A percentile compares a stretch with the other conserved stretches of the same genome.
phyloP scores from a whole-genome alignment of 2,797 vertebrate species.

The Hippopotamyrus pictus region DNA sequence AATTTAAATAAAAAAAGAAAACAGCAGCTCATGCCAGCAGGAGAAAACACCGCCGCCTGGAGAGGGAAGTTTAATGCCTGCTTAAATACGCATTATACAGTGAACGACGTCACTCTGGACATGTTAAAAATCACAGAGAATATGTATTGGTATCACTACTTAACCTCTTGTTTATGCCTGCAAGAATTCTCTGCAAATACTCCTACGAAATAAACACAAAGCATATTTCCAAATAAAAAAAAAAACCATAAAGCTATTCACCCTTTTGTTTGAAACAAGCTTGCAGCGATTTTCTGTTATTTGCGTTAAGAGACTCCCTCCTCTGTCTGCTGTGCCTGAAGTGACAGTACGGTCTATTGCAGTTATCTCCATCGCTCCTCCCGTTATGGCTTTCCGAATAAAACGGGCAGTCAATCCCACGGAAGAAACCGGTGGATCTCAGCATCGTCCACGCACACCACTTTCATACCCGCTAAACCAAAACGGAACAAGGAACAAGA shows the following conservation, averaged over 20 bases:
- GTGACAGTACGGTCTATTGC: slow-evolving; percentile 90
- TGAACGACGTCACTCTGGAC: neutral
- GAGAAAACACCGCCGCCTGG: neutral
- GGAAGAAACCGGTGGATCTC: slow-evolving; percentile 88
- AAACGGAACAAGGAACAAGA: neutral
- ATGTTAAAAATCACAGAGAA: neutral
- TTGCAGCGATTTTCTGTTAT: slow-evolving; percentile 47
- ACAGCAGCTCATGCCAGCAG: neutral
- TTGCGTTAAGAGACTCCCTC: slow-evolving; percentile 50
- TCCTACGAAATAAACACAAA: neutral
- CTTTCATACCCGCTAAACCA: slow-evolving; percentile 54
- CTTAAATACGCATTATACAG: neutral
- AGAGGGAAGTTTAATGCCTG: neutral
- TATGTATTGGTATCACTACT: neutral
- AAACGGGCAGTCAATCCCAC: slow-evolving; percentile 90
- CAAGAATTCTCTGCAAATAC: neutral
- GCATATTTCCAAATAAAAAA: neutral
- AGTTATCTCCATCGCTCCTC: slow-evolving; percentile 55
- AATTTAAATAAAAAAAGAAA: neutral
- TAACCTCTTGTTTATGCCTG: neutral
- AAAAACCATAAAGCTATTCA: slow-evolving; percentile 36
- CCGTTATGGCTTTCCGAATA: slow-evolving; percentile 50
- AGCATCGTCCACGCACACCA: slow-evolving; percentile 66
- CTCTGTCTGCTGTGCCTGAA: slow-evolving; percentile 79
- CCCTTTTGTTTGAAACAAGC: slow-evolving; percentile 48